Evolutionary conservation across 2,113 vertebrate genomes (phyloP), one percentile per base, ranked within the genome.

Genomic region (Rostratula benghalensis): DNA sequence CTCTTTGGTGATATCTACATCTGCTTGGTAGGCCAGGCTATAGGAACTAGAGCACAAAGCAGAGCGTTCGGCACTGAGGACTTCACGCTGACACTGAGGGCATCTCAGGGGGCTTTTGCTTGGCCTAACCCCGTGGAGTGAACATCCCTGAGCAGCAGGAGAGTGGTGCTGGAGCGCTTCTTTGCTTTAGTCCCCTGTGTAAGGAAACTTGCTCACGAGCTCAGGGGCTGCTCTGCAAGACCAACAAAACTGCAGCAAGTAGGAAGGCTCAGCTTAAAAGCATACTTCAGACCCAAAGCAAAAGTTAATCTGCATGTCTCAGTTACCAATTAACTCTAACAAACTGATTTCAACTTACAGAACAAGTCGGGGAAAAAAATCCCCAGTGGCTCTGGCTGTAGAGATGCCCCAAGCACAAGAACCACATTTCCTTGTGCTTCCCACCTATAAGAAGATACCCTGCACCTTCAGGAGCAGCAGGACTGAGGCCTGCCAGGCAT

Each of bases 301-400:
- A n/a, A 90, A 68, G 5, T 13, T 28, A 67, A 61, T 3, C 15
- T 0, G 1, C 2, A 1, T 2, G 4, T 30, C 65, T 65, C 35
- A 0, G 0, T 27, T 35, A 59, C 64, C 21, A 46, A 8, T 41
- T 41, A 80, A 75, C 51, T 51, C 39, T 21, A 41, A 60, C 14
- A 61, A 76, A 45, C 10, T 28, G 7, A 69, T 61, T 61, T 25
- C 67, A 63, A 23, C 12, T 45, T 33, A 25, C 3, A 64, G 48
- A 75, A 33, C 3, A 20, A 37, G 20, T 3, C 3, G 17, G 4
- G 25, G 46, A 3, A 13, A 11, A 19, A 60, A 12, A 7, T 11
- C 1, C 3, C 8, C 6, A 4, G 14, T 10, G 8, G 43, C 13
- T 54, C 6, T 14, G 15, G 16, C 30, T 17, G 1, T 1, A 35